phyloP scores from a whole-genome alignment of 2,797 vertebrate genomes.

The Potorous gilbertii region DNA sequence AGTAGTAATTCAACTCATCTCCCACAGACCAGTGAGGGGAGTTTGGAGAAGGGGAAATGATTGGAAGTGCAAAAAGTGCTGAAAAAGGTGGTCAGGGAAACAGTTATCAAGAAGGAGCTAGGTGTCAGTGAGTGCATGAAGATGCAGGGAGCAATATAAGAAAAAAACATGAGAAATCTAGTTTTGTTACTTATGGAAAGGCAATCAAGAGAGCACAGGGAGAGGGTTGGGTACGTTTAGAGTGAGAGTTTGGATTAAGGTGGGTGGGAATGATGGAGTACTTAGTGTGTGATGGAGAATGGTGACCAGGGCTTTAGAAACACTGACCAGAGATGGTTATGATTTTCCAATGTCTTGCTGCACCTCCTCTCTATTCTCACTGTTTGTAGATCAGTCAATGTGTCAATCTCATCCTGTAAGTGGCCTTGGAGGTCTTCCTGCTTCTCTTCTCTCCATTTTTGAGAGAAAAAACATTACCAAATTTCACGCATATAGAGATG shows the following conservation, averaged over 20 bases:
- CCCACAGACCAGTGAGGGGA: neutral
- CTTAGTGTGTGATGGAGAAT: neutral
- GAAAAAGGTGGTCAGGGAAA: neutral
- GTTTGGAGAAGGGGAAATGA: neutral
- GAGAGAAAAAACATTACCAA: neutral
- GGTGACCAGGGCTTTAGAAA: neutral
- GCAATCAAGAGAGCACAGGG: neutral
- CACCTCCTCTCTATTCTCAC: neutral
- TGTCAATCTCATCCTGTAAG: neutral
- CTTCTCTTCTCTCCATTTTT: neutral
- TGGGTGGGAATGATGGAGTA: neutral
- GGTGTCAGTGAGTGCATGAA: neutral
- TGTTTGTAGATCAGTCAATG: neutral
- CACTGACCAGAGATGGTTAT: neutral
- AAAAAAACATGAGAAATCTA: neutral
- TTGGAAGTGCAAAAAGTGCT: neutral
- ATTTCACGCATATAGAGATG: neutral
- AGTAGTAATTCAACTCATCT: neutral
- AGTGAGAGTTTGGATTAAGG: neutral
- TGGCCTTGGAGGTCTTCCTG: neutral
- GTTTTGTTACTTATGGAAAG: neutral
- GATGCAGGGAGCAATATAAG: neutral
- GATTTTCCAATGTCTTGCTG: neutral
- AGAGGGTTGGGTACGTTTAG: neutral
- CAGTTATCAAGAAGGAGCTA: neutral